Evolutionary conservation across 2,888 invertebrate species (phyloP).

Genomic region (Pachliopta kotzebuea): DNA sequence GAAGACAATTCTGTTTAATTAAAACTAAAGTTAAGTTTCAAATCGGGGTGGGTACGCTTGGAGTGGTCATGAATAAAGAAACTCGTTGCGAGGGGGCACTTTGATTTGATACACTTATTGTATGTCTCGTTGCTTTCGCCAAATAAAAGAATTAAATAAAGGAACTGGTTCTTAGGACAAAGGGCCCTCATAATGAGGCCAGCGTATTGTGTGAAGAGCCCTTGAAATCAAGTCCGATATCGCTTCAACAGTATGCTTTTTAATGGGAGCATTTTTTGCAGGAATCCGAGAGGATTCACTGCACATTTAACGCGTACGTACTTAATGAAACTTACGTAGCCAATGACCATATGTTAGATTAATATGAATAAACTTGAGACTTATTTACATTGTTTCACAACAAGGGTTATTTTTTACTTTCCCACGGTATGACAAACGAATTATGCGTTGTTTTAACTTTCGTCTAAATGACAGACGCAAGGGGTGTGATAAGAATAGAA

Average conservation of each 20-base stretch:
- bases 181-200: conserved; percentile 77
- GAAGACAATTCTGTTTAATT: conserved; percentile 60
- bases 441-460: background rate
- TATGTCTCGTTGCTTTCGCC: conserved; percentile 64
- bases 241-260: conserved; percentile 68
- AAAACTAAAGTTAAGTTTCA: conserved; percentile 64
- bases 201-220: conserved; percentile 74
- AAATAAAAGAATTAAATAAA: conserved; percentile 61
- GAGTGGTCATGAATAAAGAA: conserved; percentile 70
- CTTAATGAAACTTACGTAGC: conserved; percentile 4
- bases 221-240: conserved; percentile 63
- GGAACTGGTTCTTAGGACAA: conserved; percentile 79
- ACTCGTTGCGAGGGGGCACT: conserved; percentile 61
- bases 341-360: background rate
- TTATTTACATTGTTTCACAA: background rate
- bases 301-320: conserved; percentile 22
- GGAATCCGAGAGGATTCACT: conserved; percentile 30
- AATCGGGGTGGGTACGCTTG: conserved; percentile 47
- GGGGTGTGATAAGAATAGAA: background rate
- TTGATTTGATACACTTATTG: conserved; percentile 77
- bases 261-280: conserved; percentile 53
- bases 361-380: background rate
- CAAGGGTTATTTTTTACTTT: background rate
- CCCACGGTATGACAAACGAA: background rate
- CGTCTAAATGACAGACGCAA: background rate